phyloP scores from a whole-genome alignment of 2,888 invertebrate genomes.

The Willowsia nigromaculata region DNA sequence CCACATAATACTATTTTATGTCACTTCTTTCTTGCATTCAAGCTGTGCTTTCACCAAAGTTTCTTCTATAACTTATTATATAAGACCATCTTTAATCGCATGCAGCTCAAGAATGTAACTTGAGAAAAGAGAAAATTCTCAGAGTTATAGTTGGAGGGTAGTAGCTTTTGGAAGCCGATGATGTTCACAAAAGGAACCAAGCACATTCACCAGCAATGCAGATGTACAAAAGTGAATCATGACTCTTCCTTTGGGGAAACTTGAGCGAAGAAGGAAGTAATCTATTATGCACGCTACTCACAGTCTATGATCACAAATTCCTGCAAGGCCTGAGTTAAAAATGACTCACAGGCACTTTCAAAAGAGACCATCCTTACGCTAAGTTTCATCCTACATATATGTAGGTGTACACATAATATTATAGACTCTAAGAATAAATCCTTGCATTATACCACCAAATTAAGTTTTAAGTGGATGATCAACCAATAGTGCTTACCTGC shows the following conservation, averaged over 20 bases:
- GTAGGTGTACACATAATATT: too few relatives aligned
- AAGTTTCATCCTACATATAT: too few relatives aligned
- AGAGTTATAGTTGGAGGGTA: neutral
- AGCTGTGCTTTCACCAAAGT: conserved; percentile 42
- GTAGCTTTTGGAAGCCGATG: neutral
- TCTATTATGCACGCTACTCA: neutral
- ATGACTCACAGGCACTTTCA: neutral
- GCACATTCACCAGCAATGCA: conserved; percentile 51
- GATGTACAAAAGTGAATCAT: conserved; percentile 50
- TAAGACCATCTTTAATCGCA: neutral
- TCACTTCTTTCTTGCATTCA: neutral
- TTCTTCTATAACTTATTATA: neutral
- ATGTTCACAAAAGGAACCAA: neutral
- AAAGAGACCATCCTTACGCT: too few relatives aligned
- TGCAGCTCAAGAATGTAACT: neutral
- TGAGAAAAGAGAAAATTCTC: neutral
- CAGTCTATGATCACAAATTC: too few relatives aligned
- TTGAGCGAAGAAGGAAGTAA: conserved; percentile 35
- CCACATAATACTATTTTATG: conserved; percentile 29
- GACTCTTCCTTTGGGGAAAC: conserved; percentile 38
- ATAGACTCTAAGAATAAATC: too few relatives aligned
- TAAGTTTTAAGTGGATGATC: too few relatives aligned
- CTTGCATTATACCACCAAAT: too few relatives aligned
- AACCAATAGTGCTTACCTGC: neutral
- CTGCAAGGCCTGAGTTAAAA: too few relatives aligned